phyloP scores from a whole-genome alignment of 2,113 vertebrate species.

The Bombycilla garrulus region DNA sequence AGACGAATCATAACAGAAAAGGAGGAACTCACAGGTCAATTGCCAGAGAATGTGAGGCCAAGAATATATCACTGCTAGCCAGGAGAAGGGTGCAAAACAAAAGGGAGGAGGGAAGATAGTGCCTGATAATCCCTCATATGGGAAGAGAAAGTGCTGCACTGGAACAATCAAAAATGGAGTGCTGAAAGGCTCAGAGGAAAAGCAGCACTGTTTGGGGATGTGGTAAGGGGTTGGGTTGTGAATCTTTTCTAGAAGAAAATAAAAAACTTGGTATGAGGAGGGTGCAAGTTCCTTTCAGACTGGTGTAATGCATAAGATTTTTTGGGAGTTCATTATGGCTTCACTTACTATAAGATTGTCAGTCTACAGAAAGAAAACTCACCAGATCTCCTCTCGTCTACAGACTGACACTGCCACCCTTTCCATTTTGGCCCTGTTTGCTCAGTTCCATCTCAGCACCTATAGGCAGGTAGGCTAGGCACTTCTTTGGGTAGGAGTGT shows the following conservation, averaged over 20 bases:
- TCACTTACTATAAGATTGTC: neutral
- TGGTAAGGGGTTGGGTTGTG: neutral
- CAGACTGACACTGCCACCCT: neutral
- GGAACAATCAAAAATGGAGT: neutral
- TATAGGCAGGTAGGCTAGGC: neutral
- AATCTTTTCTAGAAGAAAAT: neutral
- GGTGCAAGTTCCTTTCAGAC: neutral
- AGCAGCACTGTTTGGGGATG: neutral
- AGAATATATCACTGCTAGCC: neutral
- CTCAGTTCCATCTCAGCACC: neutral
- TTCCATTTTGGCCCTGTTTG: neutral
- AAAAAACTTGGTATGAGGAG: neutral
- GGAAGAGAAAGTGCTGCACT: neutral
- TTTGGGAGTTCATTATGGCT: neutral
- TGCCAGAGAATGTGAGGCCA: neutral
- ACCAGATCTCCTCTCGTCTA: neutral
- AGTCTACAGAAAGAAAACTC: neutral
- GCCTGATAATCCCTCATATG: neutral
- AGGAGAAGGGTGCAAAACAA: neutral
- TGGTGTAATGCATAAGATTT: neutral
- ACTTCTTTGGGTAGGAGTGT: neutral
- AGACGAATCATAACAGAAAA: neutral
- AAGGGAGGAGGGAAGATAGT: neutral
- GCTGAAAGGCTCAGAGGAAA: neutral
- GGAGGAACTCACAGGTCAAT: neutral